A percentile compares a stretch with the other conserved stretches of the same genome.
phyloP scores from a whole-genome alignment of 1,140 invertebrate species.

The Drosophila repleta region DNA sequence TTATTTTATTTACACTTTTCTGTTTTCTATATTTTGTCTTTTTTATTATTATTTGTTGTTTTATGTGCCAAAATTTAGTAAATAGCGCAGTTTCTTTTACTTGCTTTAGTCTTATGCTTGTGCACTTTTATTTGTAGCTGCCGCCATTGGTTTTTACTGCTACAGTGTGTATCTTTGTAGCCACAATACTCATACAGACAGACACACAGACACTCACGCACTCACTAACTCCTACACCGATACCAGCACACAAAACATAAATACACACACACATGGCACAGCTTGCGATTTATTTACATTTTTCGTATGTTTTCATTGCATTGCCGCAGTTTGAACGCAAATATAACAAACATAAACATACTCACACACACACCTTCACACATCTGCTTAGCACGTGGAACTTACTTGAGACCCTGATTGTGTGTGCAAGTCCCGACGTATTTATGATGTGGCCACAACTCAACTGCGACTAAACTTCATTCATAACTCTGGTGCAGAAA shows the following conservation, averaged over 20 bases:
- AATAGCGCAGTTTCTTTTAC: constrained; percentile 70
- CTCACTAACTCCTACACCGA: neutral
- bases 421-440: constrained; percentile 53
- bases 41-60: constrained; percentile 30
- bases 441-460: constrained; percentile 74
- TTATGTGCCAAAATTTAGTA: constrained; percentile 78
- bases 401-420: constrained; percentile 67
- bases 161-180: constrained; percentile 50
- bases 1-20: constrained; percentile 37
- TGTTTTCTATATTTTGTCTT: constrained; percentile 5
- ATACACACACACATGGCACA: constrained; percentile 26
- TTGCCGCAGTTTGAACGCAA: constrained; percentile 72
- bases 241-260: too few relatives aligned
- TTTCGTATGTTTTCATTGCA: constrained; percentile 75
- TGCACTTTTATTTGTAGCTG: constrained; percentile 71
- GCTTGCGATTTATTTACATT: constrained; percentile 71
- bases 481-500: constrained; percentile 65
- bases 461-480: constrained; percentile 77
- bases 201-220: constrained; percentile 6
- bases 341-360: constrained; percentile 42
- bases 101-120: constrained; percentile 78
- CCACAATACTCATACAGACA: constrained; percentile 44
- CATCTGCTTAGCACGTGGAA: constrained; percentile 56
- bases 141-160: constrained; percentile 70
- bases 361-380: neutral